Evolutionary conservation across 2,888 invertebrate species (phyloP), one percentile per base, ranked within the genome.

Genomic region (Alloplasta piceator): DNA sequence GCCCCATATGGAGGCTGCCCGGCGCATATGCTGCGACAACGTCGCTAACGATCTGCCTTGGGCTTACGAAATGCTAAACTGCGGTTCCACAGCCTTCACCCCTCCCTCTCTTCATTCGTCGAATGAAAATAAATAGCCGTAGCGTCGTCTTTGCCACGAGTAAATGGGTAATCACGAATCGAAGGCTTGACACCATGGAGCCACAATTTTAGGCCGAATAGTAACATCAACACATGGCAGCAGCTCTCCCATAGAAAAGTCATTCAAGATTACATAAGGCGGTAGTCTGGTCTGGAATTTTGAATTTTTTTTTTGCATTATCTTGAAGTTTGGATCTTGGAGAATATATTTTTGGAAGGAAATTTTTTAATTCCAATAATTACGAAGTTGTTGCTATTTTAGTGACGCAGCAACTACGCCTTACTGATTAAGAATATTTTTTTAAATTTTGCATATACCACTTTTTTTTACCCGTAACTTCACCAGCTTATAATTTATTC

Each of bases 1-100:
- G 89, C 87, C 91, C 90, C 92, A 92, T 92, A 92, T 92, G 92
- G 92, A 91, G 90, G 83, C 91, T 91, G 92, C 92, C 91, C 84
- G 77, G 88, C 91, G 91, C 92, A 92, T 92, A 92, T 92, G 92
- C 91, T 92, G 87, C 90, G 86, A 91, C 91, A 92, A 90, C 89
- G 89, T 89, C 89, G 89, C 92, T 91, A 92, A 92, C 92, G 92
- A 92, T 87, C 89, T 89, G 90, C 90, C 90, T 89, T 89, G 87
- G 89, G 89, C 88, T 87, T 88, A 80, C 86, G 86, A 89, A 89
- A 91, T 90, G 89, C 87, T 91, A 91, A 91, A 90, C 90, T 90
- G 91, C 87, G 91, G 90, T 91, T 90, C 88, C 83, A 86, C 48
- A 58, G 60, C 38, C 70, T 64, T 78, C 71, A 52, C 26, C 7